Evolutionary conservation across 2,113 vertebrate genomes (phyloP).

Genomic region (Trachemys scripta): DNA sequence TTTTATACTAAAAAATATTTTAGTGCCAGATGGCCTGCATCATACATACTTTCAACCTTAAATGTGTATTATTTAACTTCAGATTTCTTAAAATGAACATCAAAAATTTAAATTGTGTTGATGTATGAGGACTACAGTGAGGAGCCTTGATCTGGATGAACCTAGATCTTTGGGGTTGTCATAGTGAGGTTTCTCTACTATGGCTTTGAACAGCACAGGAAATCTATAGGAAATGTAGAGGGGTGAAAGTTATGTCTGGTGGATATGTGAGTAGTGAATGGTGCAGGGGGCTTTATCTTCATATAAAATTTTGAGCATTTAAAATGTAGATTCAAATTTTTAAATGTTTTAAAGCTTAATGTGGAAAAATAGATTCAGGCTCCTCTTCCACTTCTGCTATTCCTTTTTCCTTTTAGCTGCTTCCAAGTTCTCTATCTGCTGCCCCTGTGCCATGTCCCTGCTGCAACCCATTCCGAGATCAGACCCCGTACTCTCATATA

Average conservation of each 20-base stretch:
- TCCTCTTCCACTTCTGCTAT: background rate
- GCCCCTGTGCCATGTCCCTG: background rate
- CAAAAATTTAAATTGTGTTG: background rate
- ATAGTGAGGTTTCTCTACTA: background rate
- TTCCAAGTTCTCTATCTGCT: background rate
- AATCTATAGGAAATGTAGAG: background rate
- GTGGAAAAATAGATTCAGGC: background rate
- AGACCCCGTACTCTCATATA: background rate
- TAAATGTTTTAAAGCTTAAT: background rate
- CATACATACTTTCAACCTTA: background rate
- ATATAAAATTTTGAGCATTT: background rate
- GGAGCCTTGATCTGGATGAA: background rate
- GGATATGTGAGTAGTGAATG: background rate
- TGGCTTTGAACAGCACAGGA: background rate
- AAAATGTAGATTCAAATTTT: background rate
- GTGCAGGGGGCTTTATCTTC: background rate
- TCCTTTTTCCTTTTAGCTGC: background rate
- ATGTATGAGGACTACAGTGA: background rate
- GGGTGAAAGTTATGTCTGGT: background rate
- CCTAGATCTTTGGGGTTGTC: background rate
- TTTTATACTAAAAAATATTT: background rate
- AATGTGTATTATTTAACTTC: background rate
- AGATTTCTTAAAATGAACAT: background rate
- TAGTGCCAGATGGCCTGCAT: background rate
- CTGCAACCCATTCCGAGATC: background rate